Evolutionary conservation across 1,140 invertebrate genomes (phyloP).

Genomic region (Drosophila cardini): DNA sequence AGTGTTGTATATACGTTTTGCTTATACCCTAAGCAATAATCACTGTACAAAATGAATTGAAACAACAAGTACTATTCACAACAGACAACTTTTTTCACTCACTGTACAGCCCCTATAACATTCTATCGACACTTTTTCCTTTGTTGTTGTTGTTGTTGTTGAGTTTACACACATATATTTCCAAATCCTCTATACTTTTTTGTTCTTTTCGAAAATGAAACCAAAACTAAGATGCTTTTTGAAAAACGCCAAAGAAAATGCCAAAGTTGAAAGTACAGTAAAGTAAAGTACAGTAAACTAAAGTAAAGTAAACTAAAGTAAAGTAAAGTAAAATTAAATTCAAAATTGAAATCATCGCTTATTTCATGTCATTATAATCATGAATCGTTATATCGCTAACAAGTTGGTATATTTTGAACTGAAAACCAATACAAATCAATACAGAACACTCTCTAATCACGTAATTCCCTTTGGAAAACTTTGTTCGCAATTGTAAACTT

Average conservation of each 20-base stretch:
- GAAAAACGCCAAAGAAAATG: conserved; percentile 69
- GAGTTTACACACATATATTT: conserved; percentile 45
- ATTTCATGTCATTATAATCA: conserved; percentile 72
- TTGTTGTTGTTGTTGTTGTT: conserved; percentile 54
- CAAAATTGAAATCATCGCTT: conserved; percentile 78
- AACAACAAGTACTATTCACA: conserved; percentile 22
- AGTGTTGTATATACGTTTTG: conserved; percentile 75
- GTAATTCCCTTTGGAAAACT: conserved; percentile 65
- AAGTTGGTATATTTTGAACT: conserved; percentile 79
- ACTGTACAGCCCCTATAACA: conserved; percentile 33
- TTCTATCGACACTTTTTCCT: conserved; percentile 50
- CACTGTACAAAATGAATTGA: conserved; percentile 24
- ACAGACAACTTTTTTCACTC: conserved; percentile 38
- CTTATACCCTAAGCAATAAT: conserved; percentile 61
- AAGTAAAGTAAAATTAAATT: conserved; percentile 43
- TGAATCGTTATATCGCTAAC: conserved; percentile 53
- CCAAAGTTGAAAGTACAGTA: conserved; percentile 48
- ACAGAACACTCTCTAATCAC: conserved; percentile 58
- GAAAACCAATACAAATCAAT: conserved; percentile 57
- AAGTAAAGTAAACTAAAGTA: conserved; percentile 46
- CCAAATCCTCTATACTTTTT: conserved; percentile 29
- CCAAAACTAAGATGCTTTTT: conserved; percentile 84
- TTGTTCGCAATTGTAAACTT: conserved; percentile 73
- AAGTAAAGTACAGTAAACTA: conserved; percentile 1
- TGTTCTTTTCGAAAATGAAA: conserved; percentile 42